Conservation (phyloP, 2,113 vertebrate species). For the Psilopsiagon aymara region DNA sequence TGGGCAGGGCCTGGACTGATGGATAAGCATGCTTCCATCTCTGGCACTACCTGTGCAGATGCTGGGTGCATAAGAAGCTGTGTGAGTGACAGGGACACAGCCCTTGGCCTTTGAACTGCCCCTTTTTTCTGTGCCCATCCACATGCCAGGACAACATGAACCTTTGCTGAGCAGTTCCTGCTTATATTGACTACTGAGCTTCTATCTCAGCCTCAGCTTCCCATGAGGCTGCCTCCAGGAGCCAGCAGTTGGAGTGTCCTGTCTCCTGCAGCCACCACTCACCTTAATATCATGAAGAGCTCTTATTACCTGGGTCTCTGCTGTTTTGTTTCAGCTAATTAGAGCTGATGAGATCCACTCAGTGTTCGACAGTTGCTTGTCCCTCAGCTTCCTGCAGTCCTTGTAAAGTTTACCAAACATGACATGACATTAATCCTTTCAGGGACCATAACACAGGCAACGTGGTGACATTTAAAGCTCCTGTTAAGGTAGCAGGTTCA, state of each 20-base stretch:
- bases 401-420: slow-evolving; percentile 1
- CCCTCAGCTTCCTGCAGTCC: not conserved
- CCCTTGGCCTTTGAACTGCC: not conserved
- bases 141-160: not conserved
- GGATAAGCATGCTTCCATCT: not conserved
- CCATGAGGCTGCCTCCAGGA: not conserved
- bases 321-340: slow-evolving; percentile 22
- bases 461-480: not conserved
- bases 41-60: not conserved
- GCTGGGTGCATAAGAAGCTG: not conserved
- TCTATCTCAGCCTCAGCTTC: not conserved
- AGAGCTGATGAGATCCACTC: slow-evolving; percentile 1
- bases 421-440: not conserved
- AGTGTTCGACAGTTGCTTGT: not conserved
- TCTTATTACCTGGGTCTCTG: slow-evolving; percentile 2
- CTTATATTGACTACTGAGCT: not conserved
- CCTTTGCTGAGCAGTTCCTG: not conserved
- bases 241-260: not conserved
- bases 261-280: not conserved
- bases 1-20: not conserved
- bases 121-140: no score
- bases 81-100: not conserved
- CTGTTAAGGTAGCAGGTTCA: slow-evolving; percentile 8
- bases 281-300: not conserved
- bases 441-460: not conserved